Evolutionary conservation across 2,888 invertebrate genomes (phyloP).

Genomic region (Fabriciana adippe): DNA sequence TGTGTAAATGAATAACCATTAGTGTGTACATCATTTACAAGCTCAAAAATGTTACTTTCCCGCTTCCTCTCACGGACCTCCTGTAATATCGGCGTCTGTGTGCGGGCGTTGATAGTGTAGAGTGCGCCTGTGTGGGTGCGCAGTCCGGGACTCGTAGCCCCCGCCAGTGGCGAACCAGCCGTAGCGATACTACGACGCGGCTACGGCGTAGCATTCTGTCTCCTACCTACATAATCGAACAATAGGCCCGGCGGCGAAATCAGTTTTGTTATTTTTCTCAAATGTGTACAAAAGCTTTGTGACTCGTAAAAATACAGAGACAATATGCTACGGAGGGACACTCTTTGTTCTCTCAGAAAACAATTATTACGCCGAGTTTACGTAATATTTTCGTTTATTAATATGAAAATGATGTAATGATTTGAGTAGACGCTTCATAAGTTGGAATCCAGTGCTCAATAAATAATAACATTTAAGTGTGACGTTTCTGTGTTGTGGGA

Average conservation of each 20-base stretch:
- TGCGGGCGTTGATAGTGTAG: constrained; percentile 58
- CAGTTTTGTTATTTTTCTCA: constrained; percentile 72
- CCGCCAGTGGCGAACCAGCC: constrained; percentile 76
- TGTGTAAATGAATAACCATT: constrained; percentile 72
- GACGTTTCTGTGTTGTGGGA: constrained; percentile 64
- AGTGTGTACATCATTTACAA: constrained; percentile 76
- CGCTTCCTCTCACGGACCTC: constrained; percentile 64
- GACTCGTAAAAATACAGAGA: constrained; percentile 60
- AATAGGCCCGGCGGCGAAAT: constrained; percentile 65
- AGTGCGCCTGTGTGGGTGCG: constrained; percentile 66
- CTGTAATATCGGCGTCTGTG: constrained; percentile 59
- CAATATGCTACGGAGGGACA: constrained; percentile 55
- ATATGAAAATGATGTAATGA: constrained; percentile 37
- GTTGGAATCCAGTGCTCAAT: constrained; percentile 32
- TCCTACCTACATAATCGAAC: constrained; percentile 49
- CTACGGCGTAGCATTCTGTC: constrained; percentile 66
- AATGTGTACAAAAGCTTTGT: constrained; percentile 71
- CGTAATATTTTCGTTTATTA: constrained; percentile 47
- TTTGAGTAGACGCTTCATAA: constrained; percentile 35
- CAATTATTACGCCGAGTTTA: constrained; percentile 51
- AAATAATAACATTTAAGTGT: constrained; percentile 37
- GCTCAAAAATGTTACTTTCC: constrained; percentile 76
- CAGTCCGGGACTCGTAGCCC: constrained; percentile 77
- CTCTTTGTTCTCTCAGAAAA: constrained; percentile 54
- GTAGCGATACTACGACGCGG: constrained; percentile 71